These are phyloP conservation scores for Drosophila oshimai DNA, from an alignment of 1,140 invertebrate genomes.

Conservation along the genomic window DNA sequence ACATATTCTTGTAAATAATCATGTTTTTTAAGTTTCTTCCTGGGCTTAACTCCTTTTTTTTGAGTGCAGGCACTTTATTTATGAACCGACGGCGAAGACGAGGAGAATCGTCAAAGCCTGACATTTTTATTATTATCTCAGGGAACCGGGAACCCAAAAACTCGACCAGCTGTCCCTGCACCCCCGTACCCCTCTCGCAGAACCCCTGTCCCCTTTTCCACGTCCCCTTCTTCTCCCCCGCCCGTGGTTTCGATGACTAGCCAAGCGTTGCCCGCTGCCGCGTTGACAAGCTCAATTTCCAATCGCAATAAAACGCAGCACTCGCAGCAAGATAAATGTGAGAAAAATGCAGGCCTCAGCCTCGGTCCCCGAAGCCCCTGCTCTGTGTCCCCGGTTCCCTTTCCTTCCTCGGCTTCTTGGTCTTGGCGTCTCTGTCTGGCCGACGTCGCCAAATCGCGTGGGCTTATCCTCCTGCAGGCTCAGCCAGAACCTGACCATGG, in stretches of 20 bases:
- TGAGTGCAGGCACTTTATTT: constrained; percentile 55
- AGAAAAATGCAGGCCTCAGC: constrained; percentile 71
- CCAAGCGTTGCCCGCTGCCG: constrained; percentile 68
- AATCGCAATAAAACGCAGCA: constrained; percentile 81
- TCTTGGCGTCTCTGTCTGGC: constrained; percentile 48
- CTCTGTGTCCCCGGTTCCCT: constrained; percentile 19
- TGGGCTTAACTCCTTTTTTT: not conserved
- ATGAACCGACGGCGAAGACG: constrained; percentile 53
- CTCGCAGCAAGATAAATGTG: constrained; percentile 79
- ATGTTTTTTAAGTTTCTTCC: too few species aligned
- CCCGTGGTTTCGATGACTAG: constrained; percentile 45
- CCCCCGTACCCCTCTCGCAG: not conserved
- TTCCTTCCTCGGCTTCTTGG: constrained; percentile 54
- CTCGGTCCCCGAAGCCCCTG: not conserved
- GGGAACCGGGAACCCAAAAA: constrained; percentile 52
- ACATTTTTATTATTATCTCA: constrained; percentile 76
- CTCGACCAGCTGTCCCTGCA: constrained; percentile 52
- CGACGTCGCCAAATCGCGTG: constrained; percentile 68
- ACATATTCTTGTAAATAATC: not conserved
- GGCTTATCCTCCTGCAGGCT: constrained; percentile 64
- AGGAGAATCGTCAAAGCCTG: constrained; percentile 61
- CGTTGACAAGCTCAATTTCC: constrained; percentile 81
- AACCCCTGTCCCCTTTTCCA: not conserved
- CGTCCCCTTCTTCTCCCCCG: not conserved
- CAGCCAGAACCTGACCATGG: constrained; percentile 28